Percentiles rank a stretch among this genome's conserved stretches.
These are phyloP conservation scores for Sigmodon hispidus DNA, from an alignment of 2,113 vertebrate species.

Conservation along the genomic window DNA sequence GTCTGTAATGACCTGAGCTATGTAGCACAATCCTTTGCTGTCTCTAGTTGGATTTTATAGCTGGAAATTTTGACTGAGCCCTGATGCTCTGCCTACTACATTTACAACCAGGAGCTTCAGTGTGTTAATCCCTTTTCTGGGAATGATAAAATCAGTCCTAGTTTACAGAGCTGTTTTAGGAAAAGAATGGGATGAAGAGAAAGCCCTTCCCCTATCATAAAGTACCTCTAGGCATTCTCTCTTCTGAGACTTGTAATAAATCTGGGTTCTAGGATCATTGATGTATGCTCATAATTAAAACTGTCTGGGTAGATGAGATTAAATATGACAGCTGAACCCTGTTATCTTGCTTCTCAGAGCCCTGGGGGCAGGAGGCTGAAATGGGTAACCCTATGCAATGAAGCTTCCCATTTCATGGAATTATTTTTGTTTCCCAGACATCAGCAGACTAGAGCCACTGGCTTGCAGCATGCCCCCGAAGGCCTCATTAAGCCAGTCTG, in stretches of 20 bases:
- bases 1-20: neutral
- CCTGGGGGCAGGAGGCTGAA: neutral
- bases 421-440: constrained; percentile 52
- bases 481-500: constrained; percentile 61
- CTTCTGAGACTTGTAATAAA: neutral
- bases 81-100: neutral
- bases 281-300: neutral
- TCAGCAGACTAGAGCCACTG: neutral
- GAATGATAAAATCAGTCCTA: neutral
- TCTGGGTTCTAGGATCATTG: neutral
- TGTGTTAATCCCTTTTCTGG: neutral
- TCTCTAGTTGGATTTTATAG: neutral
- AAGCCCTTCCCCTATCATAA: neutral
- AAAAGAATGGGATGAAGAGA: neutral
- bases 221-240: neutral
- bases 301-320: neutral
- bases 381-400: neutral
- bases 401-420: constrained; percentile 3
- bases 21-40: neutral
- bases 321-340: neutral
- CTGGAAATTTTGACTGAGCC: neutral
- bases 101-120: neutral
- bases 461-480: neutral
- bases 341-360: neutral
- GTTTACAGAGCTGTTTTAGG: neutral